Evolutionary conservation across 2,888 invertebrate genomes (phyloP).

Genomic region (Dasysyrphus albostriatus): DNA sequence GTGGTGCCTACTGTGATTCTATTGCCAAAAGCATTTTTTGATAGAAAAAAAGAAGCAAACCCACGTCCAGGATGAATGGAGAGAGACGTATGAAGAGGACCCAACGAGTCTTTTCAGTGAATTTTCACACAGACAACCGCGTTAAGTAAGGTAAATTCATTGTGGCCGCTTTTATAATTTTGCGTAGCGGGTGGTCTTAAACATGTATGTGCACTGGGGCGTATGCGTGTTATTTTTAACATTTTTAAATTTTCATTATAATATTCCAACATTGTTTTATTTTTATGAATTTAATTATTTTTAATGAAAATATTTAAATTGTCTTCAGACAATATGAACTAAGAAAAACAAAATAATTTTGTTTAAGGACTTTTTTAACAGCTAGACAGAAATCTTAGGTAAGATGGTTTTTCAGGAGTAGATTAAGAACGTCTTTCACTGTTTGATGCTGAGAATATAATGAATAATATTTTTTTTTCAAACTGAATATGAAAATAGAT

Average conservation of each 20-base stretch:
- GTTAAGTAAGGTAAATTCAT: constrained; percentile 14
- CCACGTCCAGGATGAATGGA: too few relatives aligned
- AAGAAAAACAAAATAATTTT: too few relatives aligned
- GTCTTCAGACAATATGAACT: background rate
- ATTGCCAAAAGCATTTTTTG: constrained; percentile 10
- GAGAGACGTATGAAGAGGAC: too few relatives aligned
- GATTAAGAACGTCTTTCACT: too few relatives aligned
- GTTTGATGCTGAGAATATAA: too few relatives aligned
- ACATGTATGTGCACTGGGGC: constrained; percentile 23
- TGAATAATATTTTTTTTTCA: too few relatives aligned
- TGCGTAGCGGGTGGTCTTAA: constrained; percentile 11
- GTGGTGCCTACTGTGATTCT: background rate
- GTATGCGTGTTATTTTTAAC: constrained; percentile 31
- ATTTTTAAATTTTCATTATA: constrained; percentile 17
- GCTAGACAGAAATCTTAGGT: too few relatives aligned
- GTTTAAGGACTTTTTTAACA: too few relatives aligned
- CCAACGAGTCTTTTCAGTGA: background rate
- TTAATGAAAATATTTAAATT: constrained; percentile 17
- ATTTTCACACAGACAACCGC: constrained; percentile 13
- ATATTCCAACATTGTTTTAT: background rate
- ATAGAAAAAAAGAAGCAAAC: too few relatives aligned
- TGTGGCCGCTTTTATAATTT: background rate
- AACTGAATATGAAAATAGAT: too few relatives aligned
- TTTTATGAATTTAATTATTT: constrained; percentile 18
- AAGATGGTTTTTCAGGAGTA: too few relatives aligned